A percentile compares a stretch with the other conserved stretches of the same genome.
Evolutionary conservation across 2,113 vertebrate species (phyloP).

Genomic region (Galemys pyrenaicus): DNA sequence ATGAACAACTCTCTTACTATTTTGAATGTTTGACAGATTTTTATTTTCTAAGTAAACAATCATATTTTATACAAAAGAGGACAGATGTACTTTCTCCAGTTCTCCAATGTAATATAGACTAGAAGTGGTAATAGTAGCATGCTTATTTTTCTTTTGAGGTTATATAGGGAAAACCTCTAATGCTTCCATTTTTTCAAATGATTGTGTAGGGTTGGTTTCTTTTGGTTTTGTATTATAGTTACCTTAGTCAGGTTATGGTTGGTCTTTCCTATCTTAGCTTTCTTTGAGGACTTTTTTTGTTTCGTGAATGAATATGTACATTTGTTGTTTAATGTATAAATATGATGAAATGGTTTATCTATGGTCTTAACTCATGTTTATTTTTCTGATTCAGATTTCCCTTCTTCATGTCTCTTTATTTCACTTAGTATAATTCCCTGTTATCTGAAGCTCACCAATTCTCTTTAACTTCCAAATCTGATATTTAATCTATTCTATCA

Average conservation of each 20-base stretch:
- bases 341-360: not conserved
- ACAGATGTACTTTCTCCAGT: not conserved
- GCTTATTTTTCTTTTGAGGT: not conserved
- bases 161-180: not conserved
- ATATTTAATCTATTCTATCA: not conserved
- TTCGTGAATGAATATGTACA: not conserved
- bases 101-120: not conserved
- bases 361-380: not conserved
- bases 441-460: not conserved
- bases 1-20: not conserved
- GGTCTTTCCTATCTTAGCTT: not conserved
- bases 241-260: not conserved
- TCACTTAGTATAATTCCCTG: not conserved
- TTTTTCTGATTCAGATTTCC: not conserved
- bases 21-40: not conserved
- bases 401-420: too few relatives aligned
- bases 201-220: not conserved
- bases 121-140: not conserved
- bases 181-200: not conserved
- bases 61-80: not conserved
- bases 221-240: not conserved
- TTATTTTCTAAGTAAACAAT: constrained; percentile 20
- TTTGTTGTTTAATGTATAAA: not conserved
- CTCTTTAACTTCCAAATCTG: not conserved
- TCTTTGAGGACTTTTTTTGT: not conserved